phyloP scores from a whole-genome alignment of 2,113 vertebrate genomes.

The sheep (Ovis aries) region DNA sequence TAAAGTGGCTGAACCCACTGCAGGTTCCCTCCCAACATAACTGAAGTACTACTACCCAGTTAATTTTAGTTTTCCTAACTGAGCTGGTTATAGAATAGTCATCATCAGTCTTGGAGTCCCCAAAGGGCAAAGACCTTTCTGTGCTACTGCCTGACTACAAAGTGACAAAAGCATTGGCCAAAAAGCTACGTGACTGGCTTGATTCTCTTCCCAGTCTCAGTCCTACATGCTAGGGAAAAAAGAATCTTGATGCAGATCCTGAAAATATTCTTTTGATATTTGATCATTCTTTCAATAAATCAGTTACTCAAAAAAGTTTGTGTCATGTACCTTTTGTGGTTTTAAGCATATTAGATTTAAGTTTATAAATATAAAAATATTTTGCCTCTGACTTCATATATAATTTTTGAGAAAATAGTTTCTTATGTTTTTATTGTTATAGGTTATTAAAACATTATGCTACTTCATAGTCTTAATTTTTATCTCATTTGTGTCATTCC shows the following conservation, averaged over 20 bases:
- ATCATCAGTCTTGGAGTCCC: background rate
- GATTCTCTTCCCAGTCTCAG: background rate
- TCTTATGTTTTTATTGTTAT: background rate
- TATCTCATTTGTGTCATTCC: background rate
- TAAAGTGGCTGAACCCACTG: slow-evolving; percentile 36
- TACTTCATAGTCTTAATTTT: background rate
- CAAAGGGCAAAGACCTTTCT: background rate
- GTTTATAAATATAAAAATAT: background rate
- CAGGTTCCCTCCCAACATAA: slow-evolving; percentile 23
- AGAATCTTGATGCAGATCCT: background rate
- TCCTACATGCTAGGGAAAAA: background rate
- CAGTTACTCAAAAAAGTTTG: background rate
- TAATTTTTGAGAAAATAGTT: background rate
- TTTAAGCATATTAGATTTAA: background rate
- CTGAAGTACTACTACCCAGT: background rate
- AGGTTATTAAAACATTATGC: background rate
- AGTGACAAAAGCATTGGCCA: background rate
- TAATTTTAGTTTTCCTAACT: slow-evolving; percentile 15
- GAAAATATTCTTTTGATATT: background rate
- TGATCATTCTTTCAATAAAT: background rate
- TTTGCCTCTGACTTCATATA: slow-evolving; percentile 17
- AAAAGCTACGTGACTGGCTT: background rate
- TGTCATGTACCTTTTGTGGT: background rate
- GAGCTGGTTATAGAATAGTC: background rate
- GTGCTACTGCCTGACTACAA: background rate